These are phyloP conservation scores for Leptopilina myrica DNA, from an alignment of 2,888 invertebrate species.

Conservation along the genomic window DNA sequence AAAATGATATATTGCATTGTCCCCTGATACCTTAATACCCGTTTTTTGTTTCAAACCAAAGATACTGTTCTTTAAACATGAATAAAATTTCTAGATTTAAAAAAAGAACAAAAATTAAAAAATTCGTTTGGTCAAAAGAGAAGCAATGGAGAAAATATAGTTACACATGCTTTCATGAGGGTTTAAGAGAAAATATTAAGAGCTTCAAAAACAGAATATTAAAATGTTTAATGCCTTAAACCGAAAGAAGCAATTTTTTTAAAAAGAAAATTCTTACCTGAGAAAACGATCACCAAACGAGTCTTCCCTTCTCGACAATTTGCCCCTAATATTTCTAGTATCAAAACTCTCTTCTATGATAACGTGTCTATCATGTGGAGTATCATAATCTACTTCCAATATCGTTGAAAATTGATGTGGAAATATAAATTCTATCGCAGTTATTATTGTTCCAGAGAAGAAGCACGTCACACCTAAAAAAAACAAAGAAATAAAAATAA, in stretches of 20 bases:
- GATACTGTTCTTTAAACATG: no score
- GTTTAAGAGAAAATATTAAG: no score
- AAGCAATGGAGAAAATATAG: no score
- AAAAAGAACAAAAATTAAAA: no score
- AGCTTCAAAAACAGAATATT: not conserved
- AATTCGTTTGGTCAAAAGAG: no score
- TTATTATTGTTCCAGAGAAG: slow-evolving; percentile 87
- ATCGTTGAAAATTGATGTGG: slow-evolving; percentile 95
- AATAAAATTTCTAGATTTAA: no score
- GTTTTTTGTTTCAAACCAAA: no score
- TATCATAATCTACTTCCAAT: slow-evolving; percentile 94
- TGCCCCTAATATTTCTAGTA: slow-evolving; percentile 75
- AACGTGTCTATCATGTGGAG: slow-evolving; percentile 94
- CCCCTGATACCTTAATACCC: no score
- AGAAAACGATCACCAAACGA: slow-evolving; percentile 70
- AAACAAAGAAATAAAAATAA: no score
- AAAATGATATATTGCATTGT: no score
- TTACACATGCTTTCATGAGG: no score
- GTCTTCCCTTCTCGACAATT: slow-evolving; percentile 70
- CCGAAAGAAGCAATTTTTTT: not conserved
- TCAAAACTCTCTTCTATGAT: slow-evolving; percentile 92
- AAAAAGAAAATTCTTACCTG: slow-evolving; percentile 60
- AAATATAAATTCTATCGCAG: slow-evolving; percentile 89
- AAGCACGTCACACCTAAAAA: slow-evolving; percentile 86
- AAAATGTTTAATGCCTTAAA: not conserved